Evolutionary conservation across 2,888 invertebrate species (phyloP).

Genomic region (Synergus umbraculus): DNA sequence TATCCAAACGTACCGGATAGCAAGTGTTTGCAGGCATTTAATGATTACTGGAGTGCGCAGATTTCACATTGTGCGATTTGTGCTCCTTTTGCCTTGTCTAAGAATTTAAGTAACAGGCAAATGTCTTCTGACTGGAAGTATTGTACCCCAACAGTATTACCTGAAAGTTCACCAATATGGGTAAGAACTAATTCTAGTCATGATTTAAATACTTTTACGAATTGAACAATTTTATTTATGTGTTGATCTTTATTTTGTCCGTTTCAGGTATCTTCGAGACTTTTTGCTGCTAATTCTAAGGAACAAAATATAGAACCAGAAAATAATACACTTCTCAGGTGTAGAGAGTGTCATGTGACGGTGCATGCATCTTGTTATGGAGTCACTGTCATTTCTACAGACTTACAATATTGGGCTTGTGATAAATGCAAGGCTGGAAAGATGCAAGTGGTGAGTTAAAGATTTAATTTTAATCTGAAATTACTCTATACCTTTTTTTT

Average conservation of each 20-base stretch:
- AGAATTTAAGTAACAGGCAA: slow-evolving; percentile 65
- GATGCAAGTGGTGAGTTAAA: slow-evolving; percentile 68
- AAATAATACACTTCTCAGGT: slow-evolving; percentile 78
- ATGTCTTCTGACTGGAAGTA: slow-evolving; percentile 75
- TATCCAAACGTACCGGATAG: slow-evolving; percentile 75
- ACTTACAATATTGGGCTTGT: slow-evolving; percentile 76
- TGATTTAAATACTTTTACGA: slow-evolving; percentile 10
- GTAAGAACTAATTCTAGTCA: slow-evolving; percentile 57
- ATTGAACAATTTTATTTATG: slow-evolving; percentile 17
- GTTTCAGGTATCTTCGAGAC: slow-evolving; percentile 68
- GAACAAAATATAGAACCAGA: slow-evolving; percentile 71
- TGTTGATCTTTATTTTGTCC: background rate
- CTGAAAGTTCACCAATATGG: slow-evolving; percentile 75
- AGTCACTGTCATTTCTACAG: slow-evolving; percentile 70
- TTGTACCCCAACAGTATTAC: slow-evolving; percentile 71
- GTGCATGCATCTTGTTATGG: slow-evolving; percentile 80
- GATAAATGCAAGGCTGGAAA: slow-evolving; percentile 75
- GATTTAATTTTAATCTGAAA: no score
- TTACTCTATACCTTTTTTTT: no score
- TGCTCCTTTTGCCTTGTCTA: slow-evolving; percentile 77
- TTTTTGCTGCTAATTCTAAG: slow-evolving; percentile 75
- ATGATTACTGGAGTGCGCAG: slow-evolving; percentile 77
- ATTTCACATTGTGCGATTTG: slow-evolving; percentile 82
- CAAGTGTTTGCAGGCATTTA: slow-evolving; percentile 78
- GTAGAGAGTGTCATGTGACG: slow-evolving; percentile 79